Conservation (phyloP, 2,888 invertebrate species). For the Atethmia centrago region DNA sequence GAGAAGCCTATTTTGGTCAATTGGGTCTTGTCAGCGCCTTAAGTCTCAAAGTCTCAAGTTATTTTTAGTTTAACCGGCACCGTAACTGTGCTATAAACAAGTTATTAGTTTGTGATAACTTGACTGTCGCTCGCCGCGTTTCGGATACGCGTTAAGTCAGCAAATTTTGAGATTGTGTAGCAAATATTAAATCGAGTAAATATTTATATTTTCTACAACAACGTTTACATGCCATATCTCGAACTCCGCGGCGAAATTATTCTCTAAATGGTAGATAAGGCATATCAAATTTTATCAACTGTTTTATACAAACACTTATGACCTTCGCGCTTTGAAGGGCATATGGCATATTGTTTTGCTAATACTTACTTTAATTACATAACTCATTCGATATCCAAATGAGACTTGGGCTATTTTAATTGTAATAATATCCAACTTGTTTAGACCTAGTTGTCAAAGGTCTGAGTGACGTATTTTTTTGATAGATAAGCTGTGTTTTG, state of each 20-base stretch:
- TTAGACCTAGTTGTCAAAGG: conserved; percentile 12
- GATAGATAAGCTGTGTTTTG: conserved; percentile 22
- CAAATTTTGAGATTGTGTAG: background rate
- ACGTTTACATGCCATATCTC: conserved; percentile 29
- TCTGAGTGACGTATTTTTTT: conserved; percentile 28
- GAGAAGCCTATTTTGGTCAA: too few relatives aligned
- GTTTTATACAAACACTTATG: conserved; percentile 66
- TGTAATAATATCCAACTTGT: conserved; percentile 10
- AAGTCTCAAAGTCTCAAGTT: conserved; percentile 57
- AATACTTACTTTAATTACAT: conserved; percentile 40
- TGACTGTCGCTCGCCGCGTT: conserved; percentile 9
- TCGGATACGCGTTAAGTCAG: conserved; percentile 2
- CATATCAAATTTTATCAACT: conserved; percentile 64
- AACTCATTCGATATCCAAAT: conserved; percentile 36
- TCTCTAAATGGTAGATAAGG: conserved; percentile 57
- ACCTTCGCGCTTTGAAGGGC: conserved; percentile 76
- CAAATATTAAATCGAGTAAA: background rate
- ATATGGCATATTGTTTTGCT: conserved; percentile 53
- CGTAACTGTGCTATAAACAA: conserved; percentile 66
- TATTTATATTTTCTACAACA: conserved; percentile 19
- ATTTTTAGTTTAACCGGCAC: conserved; percentile 74
- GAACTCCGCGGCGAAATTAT: conserved; percentile 40
- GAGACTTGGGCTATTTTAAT: conserved; percentile 35
- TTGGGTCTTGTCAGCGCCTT: too few relatives aligned
- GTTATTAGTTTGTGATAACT: conserved; percentile 53